Percentiles rank a stretch among this genome's conserved stretches.
Conservation (phyloP, 2,888 invertebrate genomes). For the Oscheius sp. region DNA sequence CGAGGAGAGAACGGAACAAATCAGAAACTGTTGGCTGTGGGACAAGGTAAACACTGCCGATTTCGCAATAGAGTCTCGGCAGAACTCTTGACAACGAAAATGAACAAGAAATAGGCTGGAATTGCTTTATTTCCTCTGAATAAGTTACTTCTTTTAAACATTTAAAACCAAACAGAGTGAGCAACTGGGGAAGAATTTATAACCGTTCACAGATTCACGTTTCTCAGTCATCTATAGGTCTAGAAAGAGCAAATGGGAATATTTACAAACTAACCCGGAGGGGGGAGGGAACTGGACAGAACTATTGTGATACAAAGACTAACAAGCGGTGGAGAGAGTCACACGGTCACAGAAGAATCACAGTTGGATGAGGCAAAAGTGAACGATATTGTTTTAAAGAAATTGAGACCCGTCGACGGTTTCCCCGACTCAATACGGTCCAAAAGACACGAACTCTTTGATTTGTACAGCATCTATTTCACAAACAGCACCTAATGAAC, state of each 20-base stretch:
- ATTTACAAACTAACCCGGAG: slow-evolving; percentile 13
- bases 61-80: too few relatives aligned
- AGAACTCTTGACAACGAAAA: not conserved
- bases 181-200: slow-evolving; percentile 17
- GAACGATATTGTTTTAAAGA: slow-evolving; percentile 1
- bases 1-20: too few relatives aligned
- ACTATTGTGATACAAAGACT: slow-evolving; percentile 4
- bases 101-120: not conserved
- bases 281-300: not conserved
- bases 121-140: not conserved
- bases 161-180: slow-evolving; percentile 10
- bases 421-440: slow-evolving; percentile 5
- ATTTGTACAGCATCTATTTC: not conserved
- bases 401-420: slow-evolving; percentile 10
- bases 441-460: slow-evolving; percentile 13
- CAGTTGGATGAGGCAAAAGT: slow-evolving; percentile 20
- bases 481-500: slow-evolving; percentile 22
- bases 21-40: too few relatives aligned
- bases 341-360: slow-evolving; percentile 19
- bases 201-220: slow-evolving; percentile 32
- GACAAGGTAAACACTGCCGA: too few relatives aligned
- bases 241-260: not conserved
- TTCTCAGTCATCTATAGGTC: not conserved
- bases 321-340: not conserved
- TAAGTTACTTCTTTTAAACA: slow-evolving; percentile 18